Percentiles rank a stretch among this genome's conserved stretches.
These are phyloP conservation scores for Anastrepha obliqua DNA, from an alignment of 1,140 invertebrate genomes.

Conservation along the genomic window DNA sequence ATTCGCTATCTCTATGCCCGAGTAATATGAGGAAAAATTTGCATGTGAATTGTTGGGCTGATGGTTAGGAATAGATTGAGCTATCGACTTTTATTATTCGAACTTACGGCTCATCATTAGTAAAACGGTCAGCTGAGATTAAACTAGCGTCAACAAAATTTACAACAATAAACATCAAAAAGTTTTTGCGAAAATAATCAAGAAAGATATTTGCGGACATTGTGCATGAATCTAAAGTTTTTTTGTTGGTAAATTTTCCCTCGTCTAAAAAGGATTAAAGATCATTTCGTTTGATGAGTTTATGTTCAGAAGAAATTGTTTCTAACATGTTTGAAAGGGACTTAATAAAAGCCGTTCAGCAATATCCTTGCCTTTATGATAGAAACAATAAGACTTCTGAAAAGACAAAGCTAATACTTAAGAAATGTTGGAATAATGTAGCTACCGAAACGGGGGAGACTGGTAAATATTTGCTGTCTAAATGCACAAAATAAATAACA, in stretches of 20 bases:
- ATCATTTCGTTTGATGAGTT: too few species aligned
- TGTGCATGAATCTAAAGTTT: too few species aligned
- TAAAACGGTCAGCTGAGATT: not conserved
- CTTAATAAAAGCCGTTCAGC: not conserved
- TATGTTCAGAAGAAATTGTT: too few species aligned
- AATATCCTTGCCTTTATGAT: slow-evolving; percentile 37
- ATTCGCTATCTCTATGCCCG: too few species aligned
- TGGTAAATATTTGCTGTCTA: not conserved
- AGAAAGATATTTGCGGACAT: too few species aligned
- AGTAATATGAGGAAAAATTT: not conserved
- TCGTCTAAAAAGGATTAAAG: too few species aligned
- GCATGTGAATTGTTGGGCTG: not conserved
- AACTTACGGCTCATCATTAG: not conserved
- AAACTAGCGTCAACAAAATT: too few species aligned
- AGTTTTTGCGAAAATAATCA: too few species aligned
- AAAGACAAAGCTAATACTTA: not conserved
- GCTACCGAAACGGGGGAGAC: not conserved
- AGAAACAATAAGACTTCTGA: not conserved
- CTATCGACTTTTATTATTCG: not conserved
- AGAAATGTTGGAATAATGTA: not conserved
- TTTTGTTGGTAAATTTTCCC: too few species aligned
- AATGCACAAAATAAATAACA: not conserved
- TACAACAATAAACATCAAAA: too few species aligned
- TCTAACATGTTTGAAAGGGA: not conserved
- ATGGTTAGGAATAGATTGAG: not conserved